phyloP scores from a whole-genome alignment of 2,113 vertebrate species.

The Hemicordylus capensis region DNA sequence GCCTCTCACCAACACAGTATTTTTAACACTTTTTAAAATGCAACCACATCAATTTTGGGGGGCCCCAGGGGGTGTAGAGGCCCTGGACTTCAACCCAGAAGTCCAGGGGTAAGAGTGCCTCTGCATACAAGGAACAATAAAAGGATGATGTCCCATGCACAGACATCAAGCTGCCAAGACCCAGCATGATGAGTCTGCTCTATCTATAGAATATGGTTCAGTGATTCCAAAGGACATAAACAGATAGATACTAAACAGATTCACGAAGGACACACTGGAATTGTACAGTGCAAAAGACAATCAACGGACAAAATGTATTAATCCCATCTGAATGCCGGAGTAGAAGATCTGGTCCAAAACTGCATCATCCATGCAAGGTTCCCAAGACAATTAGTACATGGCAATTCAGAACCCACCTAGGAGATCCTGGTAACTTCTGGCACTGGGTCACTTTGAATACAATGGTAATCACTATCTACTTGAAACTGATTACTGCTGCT shows the following conservation, averaged over 20 bases:
- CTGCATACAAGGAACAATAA: not conserved
- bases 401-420: not conserved
- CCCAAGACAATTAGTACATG: not conserved
- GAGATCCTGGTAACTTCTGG: not conserved
- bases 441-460: not conserved
- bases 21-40: no score
- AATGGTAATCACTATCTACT: not conserved
- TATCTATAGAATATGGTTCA: not conserved
- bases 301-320: not conserved
- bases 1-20: no score
- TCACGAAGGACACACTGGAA: not conserved
- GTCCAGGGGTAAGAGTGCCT: no score
- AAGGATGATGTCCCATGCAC: not conserved
- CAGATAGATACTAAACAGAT: not conserved
- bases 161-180: not conserved
- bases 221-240: not conserved
- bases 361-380: not conserved
- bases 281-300: not conserved
- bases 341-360: not conserved
- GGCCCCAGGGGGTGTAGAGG: no score
- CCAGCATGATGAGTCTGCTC: not conserved
- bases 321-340: not conserved
- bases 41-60: no score
- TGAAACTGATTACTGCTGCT: not conserved
- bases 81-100: no score